phyloP scores from a whole-genome alignment of 2,113 vertebrate genomes.

The Pachycephala philippinensis region DNA sequence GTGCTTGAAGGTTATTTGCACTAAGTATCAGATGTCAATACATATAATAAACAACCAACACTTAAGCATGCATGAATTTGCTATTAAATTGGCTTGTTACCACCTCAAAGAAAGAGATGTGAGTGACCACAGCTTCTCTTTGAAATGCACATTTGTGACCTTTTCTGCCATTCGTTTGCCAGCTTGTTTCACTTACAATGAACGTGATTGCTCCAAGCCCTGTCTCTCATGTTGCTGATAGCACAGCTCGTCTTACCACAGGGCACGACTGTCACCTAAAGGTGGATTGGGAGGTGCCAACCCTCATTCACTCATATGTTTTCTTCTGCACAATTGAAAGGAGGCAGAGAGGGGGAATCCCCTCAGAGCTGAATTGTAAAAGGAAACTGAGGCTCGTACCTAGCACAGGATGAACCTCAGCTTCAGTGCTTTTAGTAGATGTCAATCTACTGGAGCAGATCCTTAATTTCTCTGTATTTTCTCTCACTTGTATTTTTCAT shows the following conservation, averaged over 20 bases:
- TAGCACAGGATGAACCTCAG: neutral
- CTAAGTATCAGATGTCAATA: neutral
- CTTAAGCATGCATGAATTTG: neutral
- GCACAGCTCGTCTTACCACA: neutral
- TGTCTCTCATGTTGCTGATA: neutral
- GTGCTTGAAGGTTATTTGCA: neutral
- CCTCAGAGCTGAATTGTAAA: neutral
- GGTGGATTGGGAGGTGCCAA: neutral
- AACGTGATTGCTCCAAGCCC: neutral
- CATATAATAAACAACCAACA: neutral
- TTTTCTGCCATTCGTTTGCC: neutral
- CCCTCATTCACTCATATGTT: neutral
- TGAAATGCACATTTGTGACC: neutral
- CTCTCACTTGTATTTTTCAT: neutral
- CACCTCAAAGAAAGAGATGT: neutral
- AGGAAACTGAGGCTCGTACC: neutral
- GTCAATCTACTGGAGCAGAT: neutral
- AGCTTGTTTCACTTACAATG: neutral
- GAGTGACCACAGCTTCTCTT: neutral
- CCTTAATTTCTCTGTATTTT: neutral
- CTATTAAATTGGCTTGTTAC: neutral
- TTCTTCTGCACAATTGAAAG: neutral
- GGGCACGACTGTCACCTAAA: neutral
- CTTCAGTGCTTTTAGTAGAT: neutral
- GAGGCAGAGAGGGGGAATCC: neutral